phyloP scores from a whole-genome alignment of 2,888 invertebrate species.

The Thelaira solivaga region DNA sequence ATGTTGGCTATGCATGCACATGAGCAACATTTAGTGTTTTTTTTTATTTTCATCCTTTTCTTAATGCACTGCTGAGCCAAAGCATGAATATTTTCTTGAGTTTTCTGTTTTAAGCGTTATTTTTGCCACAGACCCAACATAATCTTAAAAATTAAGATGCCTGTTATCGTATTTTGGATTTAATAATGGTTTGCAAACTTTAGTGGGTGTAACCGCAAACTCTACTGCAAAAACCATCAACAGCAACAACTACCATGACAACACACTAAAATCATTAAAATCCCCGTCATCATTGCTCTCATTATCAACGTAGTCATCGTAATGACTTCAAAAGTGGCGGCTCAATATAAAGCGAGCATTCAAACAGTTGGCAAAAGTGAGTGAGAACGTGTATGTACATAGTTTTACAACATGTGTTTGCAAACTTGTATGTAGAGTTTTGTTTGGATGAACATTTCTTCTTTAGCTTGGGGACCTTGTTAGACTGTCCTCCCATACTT shows the following conservation, averaged over 20 bases:
- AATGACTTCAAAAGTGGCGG: constrained; percentile 28
- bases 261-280: constrained; percentile 24
- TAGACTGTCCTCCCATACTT: not conserved
- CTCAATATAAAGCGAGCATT: constrained; percentile 28
- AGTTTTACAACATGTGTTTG: constrained; percentile 46
- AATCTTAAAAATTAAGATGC: constrained; percentile 29
- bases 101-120: constrained; percentile 21
- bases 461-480: constrained; percentile 7
- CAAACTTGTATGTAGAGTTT: not conserved
- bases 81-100: too few relatives aligned
- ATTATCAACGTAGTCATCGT: not conserved
- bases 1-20: constrained; percentile 22
- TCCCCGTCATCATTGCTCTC: not conserved
- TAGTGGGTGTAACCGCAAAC: constrained; percentile 54
- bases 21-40: not conserved
- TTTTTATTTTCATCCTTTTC: too few relatives aligned
- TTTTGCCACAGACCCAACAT: constrained; percentile 5
- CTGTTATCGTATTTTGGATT: constrained; percentile 42
- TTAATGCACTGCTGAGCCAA: too few relatives aligned
- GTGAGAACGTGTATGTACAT: not conserved
- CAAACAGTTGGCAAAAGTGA: not conserved
- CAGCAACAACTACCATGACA: constrained; percentile 7
- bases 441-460: not conserved
- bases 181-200: constrained; percentile 26
- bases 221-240: constrained; percentile 24